Evolutionary conservation across 2,888 invertebrate species (phyloP).

Genomic region (Orchesella flavescens): DNA sequence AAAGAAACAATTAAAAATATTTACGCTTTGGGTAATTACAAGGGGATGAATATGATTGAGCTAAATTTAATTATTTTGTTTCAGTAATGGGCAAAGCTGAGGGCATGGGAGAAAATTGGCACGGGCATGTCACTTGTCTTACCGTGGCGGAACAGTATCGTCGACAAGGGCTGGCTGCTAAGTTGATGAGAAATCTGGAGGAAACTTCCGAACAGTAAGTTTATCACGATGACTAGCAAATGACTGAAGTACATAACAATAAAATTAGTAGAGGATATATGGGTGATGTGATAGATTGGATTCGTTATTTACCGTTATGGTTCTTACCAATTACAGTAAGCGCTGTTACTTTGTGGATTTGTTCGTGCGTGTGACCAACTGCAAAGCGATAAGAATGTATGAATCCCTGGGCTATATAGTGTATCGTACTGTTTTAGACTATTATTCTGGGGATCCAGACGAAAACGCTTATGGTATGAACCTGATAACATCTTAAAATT

Average conservation of each 20-base stretch:
- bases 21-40: not conserved
- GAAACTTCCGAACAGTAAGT: conserved; percentile 93
- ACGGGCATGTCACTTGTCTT: conserved; percentile 98
- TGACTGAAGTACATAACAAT: too few species aligned
- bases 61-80: not conserved
- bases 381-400: conserved; percentile 98
- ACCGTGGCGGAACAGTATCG: conserved; percentile 96
- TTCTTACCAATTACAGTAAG: conserved; percentile 80
- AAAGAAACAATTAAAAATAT: conserved; percentile 70
- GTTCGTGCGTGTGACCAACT: conserved; percentile 97
- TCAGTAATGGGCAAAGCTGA: conserved; percentile 99
- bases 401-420: conserved; percentile 95
- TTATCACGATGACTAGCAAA: not conserved
- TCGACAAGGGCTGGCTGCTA: conserved; percentile 91
- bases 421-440: conserved; percentile 95
- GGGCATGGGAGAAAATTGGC: conserved; percentile 96
- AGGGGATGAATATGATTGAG: not conserved
- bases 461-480: conserved; percentile 96
- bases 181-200: conserved; percentile 94
- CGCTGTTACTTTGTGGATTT: conserved; percentile 97
- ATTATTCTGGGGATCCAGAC: conserved; percentile 98
- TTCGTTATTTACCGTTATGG: conserved; percentile 25
- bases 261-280: too few species aligned
- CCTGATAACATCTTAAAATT: too few species aligned
- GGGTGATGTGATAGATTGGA: not conserved